A percentile compares a stretch with the other conserved stretches of the same genome.
Evolutionary conservation across 2,797 vertebrate genomes (phyloP).

Genomic region (Alfaro cultratus): DNA sequence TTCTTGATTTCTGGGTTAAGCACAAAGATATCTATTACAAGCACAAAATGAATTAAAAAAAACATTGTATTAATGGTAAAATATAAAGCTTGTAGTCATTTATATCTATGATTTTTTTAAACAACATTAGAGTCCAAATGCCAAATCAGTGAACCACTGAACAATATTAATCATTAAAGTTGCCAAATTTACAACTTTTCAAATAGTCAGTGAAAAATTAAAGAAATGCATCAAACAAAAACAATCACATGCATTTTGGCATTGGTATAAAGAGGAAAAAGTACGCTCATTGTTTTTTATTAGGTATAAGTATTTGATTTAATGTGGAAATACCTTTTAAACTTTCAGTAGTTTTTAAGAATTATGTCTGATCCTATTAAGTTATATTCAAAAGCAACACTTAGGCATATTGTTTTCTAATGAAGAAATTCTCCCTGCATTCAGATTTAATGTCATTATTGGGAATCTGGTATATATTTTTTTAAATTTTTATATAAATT

Average conservation of each 20-base stretch:
- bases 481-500: conserved; percentile 4
- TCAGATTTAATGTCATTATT: neutral
- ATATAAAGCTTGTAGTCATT: neutral
- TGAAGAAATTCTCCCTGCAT: no score
- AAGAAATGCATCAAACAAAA: neutral
- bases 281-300: neutral
- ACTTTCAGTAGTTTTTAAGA: neutral
- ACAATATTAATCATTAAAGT: neutral
- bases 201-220: neutral
- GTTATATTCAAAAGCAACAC: neutral
- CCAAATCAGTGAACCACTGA: neutral
- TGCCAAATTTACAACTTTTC: neutral
- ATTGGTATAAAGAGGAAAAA: neutral
- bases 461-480: neutral
- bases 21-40: neutral
- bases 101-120: neutral
- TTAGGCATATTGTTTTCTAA: neutral
- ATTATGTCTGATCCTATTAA: neutral
- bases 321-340: neutral
- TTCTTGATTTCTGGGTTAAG: neutral
- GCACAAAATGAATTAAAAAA: neutral
- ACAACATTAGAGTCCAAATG: neutral
- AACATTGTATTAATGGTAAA: neutral
- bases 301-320: neutral
- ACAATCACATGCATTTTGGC: neutral